Evolutionary conservation across 2,113 vertebrate genomes (phyloP), one percentile per base, ranked within the genome.

Genomic region (Zosterops pallidus): DNA sequence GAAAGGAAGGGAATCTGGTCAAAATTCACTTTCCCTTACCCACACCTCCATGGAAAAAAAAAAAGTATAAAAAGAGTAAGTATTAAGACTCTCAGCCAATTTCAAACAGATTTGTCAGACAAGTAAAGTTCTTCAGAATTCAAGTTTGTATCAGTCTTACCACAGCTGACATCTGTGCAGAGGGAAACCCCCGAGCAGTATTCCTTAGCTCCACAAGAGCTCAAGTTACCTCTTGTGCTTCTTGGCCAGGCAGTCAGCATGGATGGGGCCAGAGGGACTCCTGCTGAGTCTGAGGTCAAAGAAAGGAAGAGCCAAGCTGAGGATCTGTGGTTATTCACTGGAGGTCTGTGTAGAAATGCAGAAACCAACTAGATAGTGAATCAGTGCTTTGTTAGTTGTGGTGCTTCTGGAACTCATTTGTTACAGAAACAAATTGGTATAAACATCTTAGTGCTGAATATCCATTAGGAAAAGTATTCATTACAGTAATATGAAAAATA

Each of bases 301-400:
- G n/a, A 80, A 60, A 41, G 35, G 42, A 42, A 17, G 21, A 0
- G 0, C 14, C 57, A 68, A 21, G 12, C 1, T 7, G 24, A 41
- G 25, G 1, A 1, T 60, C 22, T 35, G 23, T 21, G 19, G 12
- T 53, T 77, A 24, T 72, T 83, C 44, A 5, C 8, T 46, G 31
- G 2, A 2, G 6, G 8, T 11, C 5, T 68, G 31, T 13, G 41
- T n/a, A 62, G 59, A 72, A 91, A 74, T 39, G 13, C 13, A 46
- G 44, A 46, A 77, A n/a, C 9, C 18, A 57, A 4, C 6, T 14
- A 56, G 12, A 31, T 1, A 47, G 3, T 12, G 17, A 49, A 65
- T 29, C 24, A 24, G 9, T 57, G 28, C 14, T 71, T 50, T 64
- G 12, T 53, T 65, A 62, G 9, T 78, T 84, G 33, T 55, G 20